Evolutionary conservation across 2,888 invertebrate species (phyloP).

Genomic region (Aelia acuminata): DNA sequence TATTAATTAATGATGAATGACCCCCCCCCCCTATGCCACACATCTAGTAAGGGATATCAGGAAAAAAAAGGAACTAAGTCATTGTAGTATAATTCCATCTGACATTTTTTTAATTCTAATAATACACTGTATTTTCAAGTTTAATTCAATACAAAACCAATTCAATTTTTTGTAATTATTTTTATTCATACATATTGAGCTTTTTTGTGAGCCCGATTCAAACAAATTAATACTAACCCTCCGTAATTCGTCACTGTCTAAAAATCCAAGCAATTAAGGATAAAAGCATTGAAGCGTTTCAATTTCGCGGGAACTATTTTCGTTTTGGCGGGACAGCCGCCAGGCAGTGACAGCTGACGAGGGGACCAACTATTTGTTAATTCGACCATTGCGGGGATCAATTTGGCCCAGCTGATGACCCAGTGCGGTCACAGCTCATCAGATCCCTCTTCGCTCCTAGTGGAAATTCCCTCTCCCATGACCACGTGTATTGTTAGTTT

Average conservation of each 20-base stretch:
- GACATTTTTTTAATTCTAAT: too few relatives aligned
- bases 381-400: background rate
- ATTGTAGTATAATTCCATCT: too few relatives aligned
- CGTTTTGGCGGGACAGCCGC: background rate
- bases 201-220: background rate
- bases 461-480: constrained; percentile 5
- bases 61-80: too few relatives aligned
- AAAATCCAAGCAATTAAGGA: background rate
- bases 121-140: too few relatives aligned
- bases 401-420: constrained; percentile 9
- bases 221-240: background rate
- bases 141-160: too few relatives aligned
- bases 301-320: constrained; percentile 36
- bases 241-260: background rate
- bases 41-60: too few relatives aligned
- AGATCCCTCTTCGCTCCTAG: background rate
- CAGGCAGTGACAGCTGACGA: constrained; percentile 13
- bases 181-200: too few relatives aligned
- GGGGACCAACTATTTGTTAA: constrained; percentile 9
- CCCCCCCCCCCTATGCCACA: too few relatives aligned
- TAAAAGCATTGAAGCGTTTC: background rate
- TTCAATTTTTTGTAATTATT: too few relatives aligned
- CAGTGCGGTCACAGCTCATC: constrained; percentile 19
- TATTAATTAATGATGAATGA: too few relatives aligned
- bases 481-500: background rate